Conservation (phyloP, 2,797 vertebrate species). For the Thripadectes ignobilis region DNA sequence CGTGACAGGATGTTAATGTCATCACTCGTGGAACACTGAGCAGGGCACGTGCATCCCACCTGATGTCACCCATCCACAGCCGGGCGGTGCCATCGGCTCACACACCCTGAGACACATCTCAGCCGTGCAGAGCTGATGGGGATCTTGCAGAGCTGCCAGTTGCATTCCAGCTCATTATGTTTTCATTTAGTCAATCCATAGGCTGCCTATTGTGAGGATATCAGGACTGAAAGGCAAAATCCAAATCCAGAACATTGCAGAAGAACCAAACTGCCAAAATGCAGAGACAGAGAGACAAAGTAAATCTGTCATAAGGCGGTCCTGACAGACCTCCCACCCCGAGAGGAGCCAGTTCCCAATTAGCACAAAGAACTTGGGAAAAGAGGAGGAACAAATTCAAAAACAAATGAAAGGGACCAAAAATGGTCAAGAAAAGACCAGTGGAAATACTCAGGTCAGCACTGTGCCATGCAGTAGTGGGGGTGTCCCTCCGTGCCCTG, state of each 20-base stretch:
- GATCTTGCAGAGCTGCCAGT: constrained; percentile 55
- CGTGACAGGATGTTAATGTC: accelerated
- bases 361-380: constrained; percentile 57
- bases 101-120: neutral
- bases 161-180: constrained; percentile 54
- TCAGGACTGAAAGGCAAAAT: constrained; percentile 43
- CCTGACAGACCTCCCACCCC: constrained; percentile 68
- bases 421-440: constrained; percentile 68
- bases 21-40: accelerated
- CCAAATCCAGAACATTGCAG: constrained; percentile 64
- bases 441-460: constrained; percentile 63
- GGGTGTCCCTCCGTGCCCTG: neutral
- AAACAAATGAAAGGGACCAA: constrained; percentile 71
- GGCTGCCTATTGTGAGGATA: constrained; percentile 66
- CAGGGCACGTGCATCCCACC: neutral
- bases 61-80: neutral
- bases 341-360: constrained; percentile 70
- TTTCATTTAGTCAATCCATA: constrained; percentile 72
- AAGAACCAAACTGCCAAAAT: constrained; percentile 66
- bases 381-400: constrained; percentile 63
- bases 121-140: neutral
- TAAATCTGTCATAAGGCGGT: constrained; percentile 65
- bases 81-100: neutral
- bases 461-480: neutral
- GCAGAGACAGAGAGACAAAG: constrained; percentile 64